Conservation (phyloP, 2,797 vertebrate genomes). For the Acanthiza pusilla region DNA sequence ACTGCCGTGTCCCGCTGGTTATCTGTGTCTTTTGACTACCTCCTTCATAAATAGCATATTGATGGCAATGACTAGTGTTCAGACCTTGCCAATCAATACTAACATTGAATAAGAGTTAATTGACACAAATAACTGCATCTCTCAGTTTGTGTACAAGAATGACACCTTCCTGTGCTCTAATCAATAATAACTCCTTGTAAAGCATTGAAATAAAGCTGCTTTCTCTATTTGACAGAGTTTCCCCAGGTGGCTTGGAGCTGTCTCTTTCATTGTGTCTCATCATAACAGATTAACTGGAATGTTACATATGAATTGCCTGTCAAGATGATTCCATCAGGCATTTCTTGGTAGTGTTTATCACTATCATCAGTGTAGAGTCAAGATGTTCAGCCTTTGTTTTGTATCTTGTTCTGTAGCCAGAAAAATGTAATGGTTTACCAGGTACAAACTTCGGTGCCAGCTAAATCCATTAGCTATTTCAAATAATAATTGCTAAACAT, state of each 20-base stretch:
- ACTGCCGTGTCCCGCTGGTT: slow-evolving; percentile 43
- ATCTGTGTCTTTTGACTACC: slow-evolving; percentile 54
- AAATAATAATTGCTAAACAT: background rate
- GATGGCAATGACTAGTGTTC: slow-evolving; percentile 80
- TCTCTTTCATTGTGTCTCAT: slow-evolving; percentile 78
- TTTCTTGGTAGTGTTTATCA: slow-evolving; percentile 75
- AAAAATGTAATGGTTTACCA: background rate
- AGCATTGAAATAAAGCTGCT: slow-evolving; percentile 69
- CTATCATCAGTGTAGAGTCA: slow-evolving; percentile 70
- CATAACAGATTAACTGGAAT: slow-evolving; percentile 77
- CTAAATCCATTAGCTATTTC: background rate
- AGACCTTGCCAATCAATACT: slow-evolving; percentile 84
- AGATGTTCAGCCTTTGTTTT: slow-evolving; percentile 50
- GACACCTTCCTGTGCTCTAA: slow-evolving; percentile 77
- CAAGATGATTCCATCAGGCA: slow-evolving; percentile 83
- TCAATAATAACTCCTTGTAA: slow-evolving; percentile 79
- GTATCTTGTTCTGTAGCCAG: background rate
- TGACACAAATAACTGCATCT: slow-evolving; percentile 78
- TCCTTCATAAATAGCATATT: slow-evolving; percentile 81
- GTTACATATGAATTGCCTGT: slow-evolving; percentile 86
- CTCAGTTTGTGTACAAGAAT: slow-evolving; percentile 71
- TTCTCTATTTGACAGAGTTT: slow-evolving; percentile 70
- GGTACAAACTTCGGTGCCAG: background rate
- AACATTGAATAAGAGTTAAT: slow-evolving; percentile 75
- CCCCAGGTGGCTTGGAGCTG: slow-evolving; percentile 73